Base-by-base conservation (phyloP, 2,797 vertebrate species). In the Neoniphon sammara region DNA sequence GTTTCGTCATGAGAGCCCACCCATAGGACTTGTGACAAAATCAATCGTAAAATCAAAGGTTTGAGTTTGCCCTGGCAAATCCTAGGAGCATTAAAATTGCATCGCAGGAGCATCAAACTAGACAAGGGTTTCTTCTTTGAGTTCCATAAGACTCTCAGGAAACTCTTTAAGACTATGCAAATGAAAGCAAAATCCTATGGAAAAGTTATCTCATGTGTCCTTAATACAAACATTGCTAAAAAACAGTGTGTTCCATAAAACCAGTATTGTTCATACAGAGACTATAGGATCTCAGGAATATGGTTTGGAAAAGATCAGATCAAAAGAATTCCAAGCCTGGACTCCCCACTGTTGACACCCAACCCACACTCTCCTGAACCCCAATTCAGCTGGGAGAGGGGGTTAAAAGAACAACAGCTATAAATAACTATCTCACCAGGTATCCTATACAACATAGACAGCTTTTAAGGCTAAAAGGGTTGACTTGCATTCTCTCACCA, bases 261-360 rank as follows among this genome's bases (percentile, higher is more conserved):
- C n/a, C 2, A 0, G 17, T 34, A 52, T 70, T 55, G 54, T 75
- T 78, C 53, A 64, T 10, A 42, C 12, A 15, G 62, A 62, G 66
- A 87, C 80, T 25, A 30, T 52, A 21, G 21, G 21, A 30, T 57
- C 62, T 59, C 69, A 80, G 73, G 62, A 70, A 74, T 78, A 73
- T 50, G 63, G 62, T 69, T 81, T 66, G 60, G 36, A 81, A 83
- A 85, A 75, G 70, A 67, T 75, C 15, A 49, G 84, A 88, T 92
- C 88, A 93, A 91, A 93, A 87, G 91, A 90, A 92, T 92, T 93
- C 89, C 87, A 89, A 78, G 71, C 66, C 64, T 53, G 66, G 89
- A 83, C 90, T 90, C 83, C 90, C 91, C 76, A 78, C 88, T 80
- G 86, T 80, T 91, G 90, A 91, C 91, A 89, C 88, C 86, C 74